These are phyloP conservation scores for Butorides virescens DNA, from an alignment of 2,113 vertebrate species.

Conservation along the genomic window DNA sequence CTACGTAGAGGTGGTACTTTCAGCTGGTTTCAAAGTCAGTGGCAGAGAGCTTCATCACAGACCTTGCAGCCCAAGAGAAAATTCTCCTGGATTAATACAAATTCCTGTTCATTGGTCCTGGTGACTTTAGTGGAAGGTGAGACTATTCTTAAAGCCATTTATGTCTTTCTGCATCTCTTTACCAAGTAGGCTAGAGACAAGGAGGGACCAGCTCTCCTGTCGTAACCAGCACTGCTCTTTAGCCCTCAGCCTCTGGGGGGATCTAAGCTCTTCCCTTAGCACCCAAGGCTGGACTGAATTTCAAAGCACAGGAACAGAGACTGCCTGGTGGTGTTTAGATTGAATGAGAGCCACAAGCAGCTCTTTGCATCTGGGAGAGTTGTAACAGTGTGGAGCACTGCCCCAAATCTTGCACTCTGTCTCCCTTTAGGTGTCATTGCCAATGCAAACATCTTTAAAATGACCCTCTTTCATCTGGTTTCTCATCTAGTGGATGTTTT, in stretches of 20 bases:
- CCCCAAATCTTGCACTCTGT: neutral
- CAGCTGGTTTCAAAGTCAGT: neutral
- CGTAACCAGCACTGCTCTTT: neutral
- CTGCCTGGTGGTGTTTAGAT: neutral
- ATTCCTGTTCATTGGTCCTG: neutral
- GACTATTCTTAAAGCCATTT: neutral
- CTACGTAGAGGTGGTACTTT: neutral
- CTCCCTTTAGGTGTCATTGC: neutral
- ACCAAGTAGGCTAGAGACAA: neutral
- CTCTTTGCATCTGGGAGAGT: neutral
- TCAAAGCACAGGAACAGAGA: neutral
- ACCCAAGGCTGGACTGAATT: neutral
- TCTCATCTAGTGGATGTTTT: neutral
- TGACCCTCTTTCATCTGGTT: neutral
- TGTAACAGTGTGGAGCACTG: neutral
- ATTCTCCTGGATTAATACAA: neutral
- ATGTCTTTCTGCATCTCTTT: neutral
- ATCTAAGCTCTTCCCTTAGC: neutral
- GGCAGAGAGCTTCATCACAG: neutral
- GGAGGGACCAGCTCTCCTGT: neutral
- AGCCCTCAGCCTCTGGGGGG: neutral
- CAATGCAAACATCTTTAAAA: slow-evolving; percentile 26
- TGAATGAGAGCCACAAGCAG: neutral
- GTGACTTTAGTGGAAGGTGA: neutral
- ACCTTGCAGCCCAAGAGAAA: neutral